A percentile compares a stretch with the other conserved stretches of the same genome.
These are phyloP conservation scores for Sanderia malayensis DNA, from an alignment of 30 jellyfish, hydroid and myxozoan species.

Conservation along the genomic window DNA sequence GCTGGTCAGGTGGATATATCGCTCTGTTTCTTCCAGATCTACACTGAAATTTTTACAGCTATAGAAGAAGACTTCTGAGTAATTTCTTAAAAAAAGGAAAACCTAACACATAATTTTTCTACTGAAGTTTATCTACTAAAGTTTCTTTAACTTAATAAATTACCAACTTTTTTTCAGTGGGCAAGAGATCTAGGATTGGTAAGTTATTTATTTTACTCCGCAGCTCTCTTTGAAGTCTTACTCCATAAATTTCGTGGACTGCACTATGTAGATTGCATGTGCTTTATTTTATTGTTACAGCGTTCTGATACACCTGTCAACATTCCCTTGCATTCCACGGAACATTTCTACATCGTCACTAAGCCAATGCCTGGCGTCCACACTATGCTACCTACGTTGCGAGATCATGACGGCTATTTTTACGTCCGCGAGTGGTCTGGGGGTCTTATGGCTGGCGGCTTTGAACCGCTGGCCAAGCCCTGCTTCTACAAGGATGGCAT, in stretches of 20 bases:
- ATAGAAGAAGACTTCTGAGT: too few species aligned
- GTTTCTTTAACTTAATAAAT: too few species aligned
- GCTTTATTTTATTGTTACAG: too few species aligned
- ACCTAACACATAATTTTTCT: too few species aligned
- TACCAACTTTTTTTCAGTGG: slow-evolving; percentile 53
- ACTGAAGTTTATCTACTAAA: too few species aligned
- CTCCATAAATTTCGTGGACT: too few species aligned
- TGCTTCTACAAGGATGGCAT: slow-evolving; percentile 79
- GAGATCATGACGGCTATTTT: slow-evolving; percentile 78
- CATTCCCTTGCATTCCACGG: slow-evolving; percentile 90
- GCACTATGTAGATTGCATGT: too few species aligned
- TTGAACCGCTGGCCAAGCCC: slow-evolving; percentile 77
- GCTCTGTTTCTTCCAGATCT: too few species aligned
- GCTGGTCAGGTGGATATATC: slow-evolving; percentile 83
- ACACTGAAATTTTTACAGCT: too few species aligned
- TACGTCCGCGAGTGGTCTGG: slow-evolving; percentile 98
- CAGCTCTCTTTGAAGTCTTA: too few species aligned
- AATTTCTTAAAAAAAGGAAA: too few species aligned
- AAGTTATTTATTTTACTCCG: slow-evolving; percentile 27
- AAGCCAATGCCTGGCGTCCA: slow-evolving; percentile 85
- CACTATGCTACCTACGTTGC: slow-evolving; percentile 83
- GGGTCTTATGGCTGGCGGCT: slow-evolving; percentile 92
- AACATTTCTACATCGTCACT: slow-evolving; percentile 94
- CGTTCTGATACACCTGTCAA: slow-evolving; percentile 59
- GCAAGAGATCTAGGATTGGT: slow-evolving; percentile 92